phyloP scores from a whole-genome alignment of 2,113 vertebrate species.

The Apteryx owenii region DNA sequence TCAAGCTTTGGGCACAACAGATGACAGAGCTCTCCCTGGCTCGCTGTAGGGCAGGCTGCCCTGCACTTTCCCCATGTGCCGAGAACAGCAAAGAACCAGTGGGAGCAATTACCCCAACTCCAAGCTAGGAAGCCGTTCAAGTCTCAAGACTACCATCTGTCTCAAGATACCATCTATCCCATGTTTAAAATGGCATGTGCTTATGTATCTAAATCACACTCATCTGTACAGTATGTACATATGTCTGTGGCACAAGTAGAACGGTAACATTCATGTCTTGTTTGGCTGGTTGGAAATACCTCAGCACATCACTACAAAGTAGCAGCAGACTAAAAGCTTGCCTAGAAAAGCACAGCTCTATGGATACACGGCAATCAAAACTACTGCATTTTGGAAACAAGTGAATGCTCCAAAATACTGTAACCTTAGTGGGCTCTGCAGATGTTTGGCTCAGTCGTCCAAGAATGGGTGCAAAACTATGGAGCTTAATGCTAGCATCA shows the following conservation, averaged over 20 bases:
- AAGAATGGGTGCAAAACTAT: not conserved
- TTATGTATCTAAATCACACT: fast-evolving
- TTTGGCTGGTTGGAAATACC: not conserved
- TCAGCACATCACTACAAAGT: not conserved
- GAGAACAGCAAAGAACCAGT: too few relatives aligned
- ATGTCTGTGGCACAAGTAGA: not conserved
- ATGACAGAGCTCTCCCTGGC: too few relatives aligned
- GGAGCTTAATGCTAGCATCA: not conserved
- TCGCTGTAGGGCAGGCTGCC: too few relatives aligned
- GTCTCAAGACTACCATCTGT: too few relatives aligned
- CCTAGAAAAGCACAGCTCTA: fast-evolving
- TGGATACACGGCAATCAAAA: not conserved
- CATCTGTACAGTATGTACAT: not conserved
- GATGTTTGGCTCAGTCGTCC: fast-evolving
- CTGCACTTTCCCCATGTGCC: too few relatives aligned
- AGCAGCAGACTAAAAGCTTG: fast-evolving
- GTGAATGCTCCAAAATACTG: fast-evolving
- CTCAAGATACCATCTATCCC: not conserved
- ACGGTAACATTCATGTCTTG: fast-evolving
- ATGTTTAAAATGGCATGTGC: fast-evolving
- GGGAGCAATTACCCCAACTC: too few relatives aligned
- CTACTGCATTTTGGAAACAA: not conserved
- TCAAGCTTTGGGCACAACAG: not conserved
- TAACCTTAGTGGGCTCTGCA: fast-evolving
- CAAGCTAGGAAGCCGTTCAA: too few relatives aligned